These are phyloP conservation scores for Acrossocheilus fasciatus DNA, from an alignment of 2,797 vertebrate genomes.

Conservation along the genomic window DNA sequence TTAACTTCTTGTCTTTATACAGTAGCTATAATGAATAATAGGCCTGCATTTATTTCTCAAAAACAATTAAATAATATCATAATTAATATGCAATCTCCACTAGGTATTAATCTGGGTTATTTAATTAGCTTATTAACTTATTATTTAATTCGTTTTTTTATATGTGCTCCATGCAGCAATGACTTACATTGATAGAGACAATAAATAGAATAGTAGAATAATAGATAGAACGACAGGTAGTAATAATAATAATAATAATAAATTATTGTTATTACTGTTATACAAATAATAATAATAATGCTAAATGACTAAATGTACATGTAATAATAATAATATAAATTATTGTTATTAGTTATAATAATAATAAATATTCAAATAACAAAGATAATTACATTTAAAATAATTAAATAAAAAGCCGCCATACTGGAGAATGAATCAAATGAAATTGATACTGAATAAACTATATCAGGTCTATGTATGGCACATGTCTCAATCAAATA, in stretches of 20 bases:
- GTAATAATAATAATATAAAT: background rate
- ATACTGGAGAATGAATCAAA: background rate
- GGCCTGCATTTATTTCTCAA: background rate
- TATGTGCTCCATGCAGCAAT: background rate
- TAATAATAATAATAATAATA: background rate
- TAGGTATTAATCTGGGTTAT: background rate
- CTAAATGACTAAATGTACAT: background rate
- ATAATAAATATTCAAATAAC: background rate
- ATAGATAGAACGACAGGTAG: background rate
- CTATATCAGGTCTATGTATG: conserved; percentile 1
- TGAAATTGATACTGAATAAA: background rate
- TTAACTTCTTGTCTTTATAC: background rate
- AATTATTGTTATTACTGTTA: background rate
- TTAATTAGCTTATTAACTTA: background rate
- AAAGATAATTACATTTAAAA: background rate
- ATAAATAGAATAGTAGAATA: background rate
- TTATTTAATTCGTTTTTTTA: background rate
- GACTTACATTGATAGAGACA: background rate
- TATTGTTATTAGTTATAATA: no score
- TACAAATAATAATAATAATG: background rate
- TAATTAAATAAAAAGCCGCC: background rate
- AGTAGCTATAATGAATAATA: background rate
- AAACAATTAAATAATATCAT: background rate
- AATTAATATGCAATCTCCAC: background rate
- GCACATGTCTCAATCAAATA: conserved; percentile 72